Conservation (phyloP, 2,888 invertebrate genomes). For the Volucella inflata region DNA sequence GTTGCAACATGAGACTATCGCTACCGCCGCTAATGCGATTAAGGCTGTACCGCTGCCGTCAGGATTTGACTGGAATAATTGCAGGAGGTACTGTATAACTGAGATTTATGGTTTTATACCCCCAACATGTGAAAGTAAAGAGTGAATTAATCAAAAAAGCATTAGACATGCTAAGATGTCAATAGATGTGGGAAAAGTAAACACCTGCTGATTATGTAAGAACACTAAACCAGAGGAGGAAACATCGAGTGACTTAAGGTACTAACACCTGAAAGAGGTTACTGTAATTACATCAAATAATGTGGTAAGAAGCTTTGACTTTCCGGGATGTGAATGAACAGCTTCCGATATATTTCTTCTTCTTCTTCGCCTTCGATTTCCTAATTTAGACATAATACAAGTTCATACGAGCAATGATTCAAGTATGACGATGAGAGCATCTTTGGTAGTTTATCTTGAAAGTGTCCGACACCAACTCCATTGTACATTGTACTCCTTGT, state of each 20-base stretch:
- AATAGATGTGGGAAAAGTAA: constrained; percentile 3
- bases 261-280: not conserved
- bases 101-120: constrained; percentile 50
- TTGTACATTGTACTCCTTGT: too few species aligned
- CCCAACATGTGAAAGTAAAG: constrained; percentile 53
- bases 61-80: constrained; percentile 54
- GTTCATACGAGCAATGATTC: too few species aligned
- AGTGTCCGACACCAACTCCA: too few species aligned
- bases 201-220: constrained; percentile 57
- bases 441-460: too few species aligned
- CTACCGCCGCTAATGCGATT: constrained; percentile 6
- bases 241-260: not conserved
- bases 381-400: too few species aligned
- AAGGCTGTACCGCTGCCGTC: constrained; percentile 5
- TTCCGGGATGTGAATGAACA: too few species aligned
- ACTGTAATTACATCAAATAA: not conserved
- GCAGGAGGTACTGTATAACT: constrained; percentile 26
- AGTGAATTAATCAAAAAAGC: constrained; percentile 41
- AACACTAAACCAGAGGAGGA: not conserved
- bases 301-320: too few species aligned
- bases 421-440: too few species aligned
- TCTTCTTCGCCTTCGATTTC: too few species aligned
- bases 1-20: constrained; percentile 44
- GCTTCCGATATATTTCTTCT: too few species aligned
- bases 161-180: constrained; percentile 16